Evolutionary conservation across 2,113 vertebrate species (phyloP).

Genomic region (Pedetes capensis): DNA sequence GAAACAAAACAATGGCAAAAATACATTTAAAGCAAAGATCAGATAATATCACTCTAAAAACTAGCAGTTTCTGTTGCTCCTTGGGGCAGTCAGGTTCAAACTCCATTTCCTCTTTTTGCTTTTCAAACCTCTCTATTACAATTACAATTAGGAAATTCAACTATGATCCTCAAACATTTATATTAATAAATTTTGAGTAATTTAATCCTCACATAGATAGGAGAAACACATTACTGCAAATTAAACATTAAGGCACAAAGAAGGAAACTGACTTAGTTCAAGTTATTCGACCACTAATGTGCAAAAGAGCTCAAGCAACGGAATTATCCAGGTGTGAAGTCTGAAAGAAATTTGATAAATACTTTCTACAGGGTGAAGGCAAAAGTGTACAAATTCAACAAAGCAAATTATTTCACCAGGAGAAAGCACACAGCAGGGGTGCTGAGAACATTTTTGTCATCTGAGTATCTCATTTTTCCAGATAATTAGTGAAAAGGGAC

Average conservation of each 20-base stretch:
- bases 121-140: slow-evolving; percentile 16
- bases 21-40: background rate
- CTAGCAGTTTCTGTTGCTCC: background rate
- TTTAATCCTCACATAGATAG: slow-evolving; percentile 47
- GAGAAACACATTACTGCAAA: background rate
- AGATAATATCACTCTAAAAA: background rate
- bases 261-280: slow-evolving; percentile 40
- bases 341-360: slow-evolving; percentile 67
- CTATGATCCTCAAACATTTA: slow-evolving; percentile 37
- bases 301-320: slow-evolving; percentile 12
- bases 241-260: slow-evolving; percentile 25
- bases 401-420: slow-evolving; percentile 48
- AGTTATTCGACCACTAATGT: slow-evolving; percentile 36
- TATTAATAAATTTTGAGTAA: slow-evolving; percentile 47
- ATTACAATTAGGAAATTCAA: slow-evolving; percentile 52
- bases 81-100: background rate
- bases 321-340: slow-evolving; percentile 50
- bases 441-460: slow-evolving; percentile 43
- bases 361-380: slow-evolving; percentile 42
- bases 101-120: background rate
- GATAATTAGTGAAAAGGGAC: slow-evolving; percentile 45
- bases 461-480: slow-evolving; percentile 39
- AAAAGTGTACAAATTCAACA: slow-evolving; percentile 54
- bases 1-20: background rate
- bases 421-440: slow-evolving; percentile 38